Percentiles rank a stretch among this genome's conserved stretches.
Conservation (phyloP, 2,888 invertebrate genomes). For the Xestia sexstrigata region DNA sequence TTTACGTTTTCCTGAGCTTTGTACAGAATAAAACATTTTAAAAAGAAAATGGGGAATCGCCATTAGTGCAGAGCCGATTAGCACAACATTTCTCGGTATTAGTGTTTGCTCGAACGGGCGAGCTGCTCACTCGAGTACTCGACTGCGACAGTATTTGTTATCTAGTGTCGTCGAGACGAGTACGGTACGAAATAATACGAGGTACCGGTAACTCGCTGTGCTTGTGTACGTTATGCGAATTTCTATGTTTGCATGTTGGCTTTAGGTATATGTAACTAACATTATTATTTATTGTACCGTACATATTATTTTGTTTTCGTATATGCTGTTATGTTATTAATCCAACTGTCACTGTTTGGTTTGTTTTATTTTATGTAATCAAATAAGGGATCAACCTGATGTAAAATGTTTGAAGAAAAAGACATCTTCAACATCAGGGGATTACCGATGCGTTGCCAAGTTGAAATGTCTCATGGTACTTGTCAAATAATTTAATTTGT, state of each 20-base stretch:
- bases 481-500: slow-evolving; percentile 1
- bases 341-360: neutral
- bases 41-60: slow-evolving; percentile 71
- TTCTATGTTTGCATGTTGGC: slow-evolving; percentile 18
- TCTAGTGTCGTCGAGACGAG: slow-evolving; percentile 38
- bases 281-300: neutral
- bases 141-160: slow-evolving; percentile 55
- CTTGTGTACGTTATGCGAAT: slow-evolving; percentile 5
- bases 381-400: neutral
- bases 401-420: neutral
- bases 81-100: slow-evolving; percentile 68
- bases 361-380: neutral
- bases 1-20: slow-evolving; percentile 44
- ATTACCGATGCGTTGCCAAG: neutral
- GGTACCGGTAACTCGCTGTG: slow-evolving; percentile 28
- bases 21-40: slow-evolving; percentile 61
- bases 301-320: slow-evolving; percentile 16
- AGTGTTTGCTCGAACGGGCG: slow-evolving; percentile 65
- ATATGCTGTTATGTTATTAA: slow-evolving; percentile 13
- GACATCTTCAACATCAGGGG: neutral
- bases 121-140: slow-evolving; percentile 62
- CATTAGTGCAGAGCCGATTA: slow-evolving; percentile 77
- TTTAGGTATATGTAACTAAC: slow-evolving; percentile 18
- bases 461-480: neutral
- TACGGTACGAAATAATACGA: slow-evolving; percentile 46